These are phyloP conservation scores for Cotesia congregata DNA, from an alignment of 2,888 invertebrate genomes.

Conservation along the genomic window DNA sequence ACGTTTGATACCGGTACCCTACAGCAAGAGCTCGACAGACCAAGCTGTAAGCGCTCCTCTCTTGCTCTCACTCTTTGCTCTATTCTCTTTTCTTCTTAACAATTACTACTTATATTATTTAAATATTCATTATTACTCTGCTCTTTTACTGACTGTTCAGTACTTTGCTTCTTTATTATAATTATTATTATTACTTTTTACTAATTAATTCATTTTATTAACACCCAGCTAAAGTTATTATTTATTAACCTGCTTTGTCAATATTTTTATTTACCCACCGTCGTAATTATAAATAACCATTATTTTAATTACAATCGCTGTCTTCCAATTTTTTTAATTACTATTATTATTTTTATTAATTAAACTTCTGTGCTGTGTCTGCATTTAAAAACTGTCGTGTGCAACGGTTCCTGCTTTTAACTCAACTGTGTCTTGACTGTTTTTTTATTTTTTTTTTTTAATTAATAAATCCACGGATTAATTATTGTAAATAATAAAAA, in stretches of 20 bases:
- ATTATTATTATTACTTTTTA: constrained; percentile 26
- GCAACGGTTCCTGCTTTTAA: constrained; percentile 41
- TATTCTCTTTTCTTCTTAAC: constrained; percentile 57
- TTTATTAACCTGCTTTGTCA: not conserved
- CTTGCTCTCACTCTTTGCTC: constrained; percentile 74
- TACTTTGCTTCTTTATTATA: constrained; percentile 34
- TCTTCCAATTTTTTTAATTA: constrained; percentile 20
- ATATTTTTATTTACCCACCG: not conserved
- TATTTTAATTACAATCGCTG: constrained; percentile 13
- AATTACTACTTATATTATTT: constrained; percentile 23
- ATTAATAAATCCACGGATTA: not conserved
- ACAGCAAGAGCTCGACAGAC: constrained; percentile 99
- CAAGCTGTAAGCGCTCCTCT: constrained; percentile 95
- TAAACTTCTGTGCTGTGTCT: constrained; percentile 38
- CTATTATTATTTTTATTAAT: constrained; percentile 16
- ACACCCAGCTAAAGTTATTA: too few species aligned
- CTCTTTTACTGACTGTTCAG: constrained; percentile 45
- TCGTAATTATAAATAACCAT: not conserved
- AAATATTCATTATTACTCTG: constrained; percentile 45
- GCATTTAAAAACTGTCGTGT: constrained; percentile 33
- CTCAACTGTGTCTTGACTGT: constrained; percentile 14
- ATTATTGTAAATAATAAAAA: not conserved
- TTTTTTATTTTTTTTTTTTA: constrained; percentile 15
- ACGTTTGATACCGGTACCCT: constrained; percentile 99
- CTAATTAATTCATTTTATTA: too few species aligned